Percentiles rank a stretch among this genome's conserved stretches.
Evolutionary conservation across 2,888 invertebrate species (phyloP).

Genomic region (Serrognathus titanus): DNA sequence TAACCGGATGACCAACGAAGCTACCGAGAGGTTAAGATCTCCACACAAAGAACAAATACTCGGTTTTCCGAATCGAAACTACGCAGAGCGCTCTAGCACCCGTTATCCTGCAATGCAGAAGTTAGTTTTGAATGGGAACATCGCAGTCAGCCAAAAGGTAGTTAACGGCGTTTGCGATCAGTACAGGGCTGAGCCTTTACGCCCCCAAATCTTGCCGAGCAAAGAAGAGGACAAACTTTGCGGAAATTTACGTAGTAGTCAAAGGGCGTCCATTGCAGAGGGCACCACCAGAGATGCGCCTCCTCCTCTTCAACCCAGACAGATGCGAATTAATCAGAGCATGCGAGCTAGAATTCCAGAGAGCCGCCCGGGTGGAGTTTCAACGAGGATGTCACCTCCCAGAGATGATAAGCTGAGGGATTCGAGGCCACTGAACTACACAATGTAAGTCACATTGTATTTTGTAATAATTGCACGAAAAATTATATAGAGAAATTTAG

Average conservation of each 20-base stretch:
- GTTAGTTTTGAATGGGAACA: conserved; percentile 49
- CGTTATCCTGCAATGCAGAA: conserved; percentile 51
- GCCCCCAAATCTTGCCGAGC: conserved; percentile 25
- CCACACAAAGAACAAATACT: conserved; percentile 20
- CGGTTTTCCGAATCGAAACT: conserved; percentile 38
- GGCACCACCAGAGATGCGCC: conserved; percentile 36
- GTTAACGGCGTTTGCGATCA: conserved; percentile 37
- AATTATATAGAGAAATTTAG: no score
- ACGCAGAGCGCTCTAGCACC: conserved; percentile 49
- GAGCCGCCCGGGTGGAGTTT: conserved; percentile 21
- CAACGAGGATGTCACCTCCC: conserved; percentile 32
- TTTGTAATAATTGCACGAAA: no score
- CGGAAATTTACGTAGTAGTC: conserved; percentile 19
- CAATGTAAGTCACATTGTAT: conserved; percentile 38
- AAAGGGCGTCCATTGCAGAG: conserved; percentile 43
- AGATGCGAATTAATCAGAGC: conserved; percentile 45
- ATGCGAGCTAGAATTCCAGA: conserved; percentile 44
- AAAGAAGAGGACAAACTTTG: conserved; percentile 19
- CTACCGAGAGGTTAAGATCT: conserved; percentile 8
- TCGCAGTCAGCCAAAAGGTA: conserved; percentile 48
- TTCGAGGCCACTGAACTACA: conserved; percentile 32
- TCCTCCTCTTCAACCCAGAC: conserved; percentile 46
- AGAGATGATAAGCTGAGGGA: conserved; percentile 31
- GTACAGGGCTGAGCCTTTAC: conserved; percentile 44
- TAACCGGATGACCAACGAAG: conserved; percentile 2